A percentile compares a stretch with the other conserved stretches of the same genome.
phyloP scores from a whole-genome alignment of 2,888 invertebrate genomes.

The Leucania comma region DNA sequence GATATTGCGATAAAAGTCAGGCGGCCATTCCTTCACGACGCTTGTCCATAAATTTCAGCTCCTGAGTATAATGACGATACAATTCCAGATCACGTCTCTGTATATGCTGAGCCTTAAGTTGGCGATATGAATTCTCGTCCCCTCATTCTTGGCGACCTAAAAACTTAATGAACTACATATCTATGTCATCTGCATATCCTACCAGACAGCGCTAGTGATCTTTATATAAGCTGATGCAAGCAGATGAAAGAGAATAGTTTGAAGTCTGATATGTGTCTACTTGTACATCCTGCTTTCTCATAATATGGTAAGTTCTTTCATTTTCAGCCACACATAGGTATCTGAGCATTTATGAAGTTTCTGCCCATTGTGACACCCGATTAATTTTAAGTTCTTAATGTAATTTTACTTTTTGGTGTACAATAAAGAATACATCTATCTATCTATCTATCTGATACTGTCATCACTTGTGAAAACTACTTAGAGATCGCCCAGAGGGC shows the following conservation, averaged over 20 bases:
- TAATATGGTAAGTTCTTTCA: neutral
- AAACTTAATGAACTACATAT: slow-evolving; percentile 55
- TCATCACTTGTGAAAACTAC: too few species aligned
- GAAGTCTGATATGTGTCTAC: neutral
- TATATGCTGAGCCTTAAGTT: slow-evolving; percentile 57
- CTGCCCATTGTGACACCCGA: too few species aligned
- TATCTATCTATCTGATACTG: too few species aligned
- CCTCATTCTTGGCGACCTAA: slow-evolving; percentile 52
- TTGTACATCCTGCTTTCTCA: neutral
- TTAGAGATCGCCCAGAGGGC: too few species aligned
- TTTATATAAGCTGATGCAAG: slow-evolving; percentile 15
- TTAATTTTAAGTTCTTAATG: too few species aligned
- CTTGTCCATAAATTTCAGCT: slow-evolving; percentile 72
- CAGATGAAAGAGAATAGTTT: slow-evolving; percentile 7
- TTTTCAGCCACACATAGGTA: too few species aligned
- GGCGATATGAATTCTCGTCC: slow-evolving; percentile 68
- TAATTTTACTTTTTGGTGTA: too few species aligned
- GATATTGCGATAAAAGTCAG: slow-evolving; percentile 70
- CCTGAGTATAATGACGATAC: slow-evolving; percentile 70
- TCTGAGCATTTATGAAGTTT: too few species aligned
- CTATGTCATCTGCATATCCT: slow-evolving; percentile 13
- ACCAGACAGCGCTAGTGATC: neutral
- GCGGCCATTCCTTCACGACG: slow-evolving; percentile 63
- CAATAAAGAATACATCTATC: too few species aligned
- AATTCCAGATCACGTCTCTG: slow-evolving; percentile 74